These are phyloP conservation scores for Orthosia gracilis DNA, from an alignment of 2,888 invertebrate genomes.

Conservation along the genomic window DNA sequence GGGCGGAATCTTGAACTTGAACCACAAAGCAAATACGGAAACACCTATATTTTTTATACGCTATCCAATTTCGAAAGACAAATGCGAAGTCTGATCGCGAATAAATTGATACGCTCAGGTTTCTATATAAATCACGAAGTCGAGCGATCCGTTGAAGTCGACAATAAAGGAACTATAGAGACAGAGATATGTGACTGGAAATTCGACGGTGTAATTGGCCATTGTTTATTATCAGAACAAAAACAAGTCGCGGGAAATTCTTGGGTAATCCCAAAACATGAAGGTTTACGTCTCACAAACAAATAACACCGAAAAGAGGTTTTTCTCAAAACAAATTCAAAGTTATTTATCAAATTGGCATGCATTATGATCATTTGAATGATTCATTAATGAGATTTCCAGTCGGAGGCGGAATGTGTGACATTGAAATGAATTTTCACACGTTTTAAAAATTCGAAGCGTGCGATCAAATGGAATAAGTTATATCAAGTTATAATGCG, in stretches of 20 bases:
- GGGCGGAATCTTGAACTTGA: slow-evolving; percentile 88
- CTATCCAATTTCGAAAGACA: slow-evolving; percentile 71
- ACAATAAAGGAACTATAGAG: slow-evolving; percentile 38
- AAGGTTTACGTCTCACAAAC: slow-evolving; percentile 11
- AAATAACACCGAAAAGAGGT: slow-evolving; percentile 8
- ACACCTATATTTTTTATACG: slow-evolving; percentile 70
- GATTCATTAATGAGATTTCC: slow-evolving; percentile 45
- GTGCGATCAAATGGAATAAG: slow-evolving; percentile 36
- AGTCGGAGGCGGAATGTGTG: slow-evolving; percentile 23
- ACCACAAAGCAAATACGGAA: slow-evolving; percentile 80
- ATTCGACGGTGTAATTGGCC: slow-evolving; percentile 39
- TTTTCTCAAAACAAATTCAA: slow-evolving; percentile 29
- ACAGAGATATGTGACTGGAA: slow-evolving; percentile 32
- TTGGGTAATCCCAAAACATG: slow-evolving; percentile 36
- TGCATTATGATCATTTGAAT: slow-evolving; percentile 50
- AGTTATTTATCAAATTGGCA: slow-evolving; percentile 45
- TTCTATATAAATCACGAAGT: slow-evolving; percentile 62
- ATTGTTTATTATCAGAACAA: slow-evolving; percentile 40
- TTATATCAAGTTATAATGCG: slow-evolving; percentile 40
- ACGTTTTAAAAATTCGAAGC: slow-evolving; percentile 44
- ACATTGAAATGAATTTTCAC: slow-evolving; percentile 55
- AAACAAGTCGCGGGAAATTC: slow-evolving; percentile 27
- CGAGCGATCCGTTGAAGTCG: slow-evolving; percentile 59
- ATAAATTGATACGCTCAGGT: slow-evolving; percentile 54
- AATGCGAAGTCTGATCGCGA: slow-evolving; percentile 67